Evolutionary conservation across 2,888 invertebrate genomes (phyloP).

Genomic region (Drosophila demipolita): DNA sequence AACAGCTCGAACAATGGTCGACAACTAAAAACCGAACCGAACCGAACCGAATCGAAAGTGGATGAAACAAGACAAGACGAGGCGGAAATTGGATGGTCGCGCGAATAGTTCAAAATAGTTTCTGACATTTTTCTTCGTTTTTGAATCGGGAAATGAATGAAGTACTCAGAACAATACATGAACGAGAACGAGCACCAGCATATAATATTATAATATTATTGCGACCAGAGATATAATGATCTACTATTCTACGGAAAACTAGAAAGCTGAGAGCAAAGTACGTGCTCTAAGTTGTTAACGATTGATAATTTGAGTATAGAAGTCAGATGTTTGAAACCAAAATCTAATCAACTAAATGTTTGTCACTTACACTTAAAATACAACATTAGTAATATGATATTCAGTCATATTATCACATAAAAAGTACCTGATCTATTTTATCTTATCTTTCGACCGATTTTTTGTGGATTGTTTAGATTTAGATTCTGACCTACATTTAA

Average conservation of each 20-base stretch:
- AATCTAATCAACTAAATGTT: not conserved
- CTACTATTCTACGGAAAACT: not conserved
- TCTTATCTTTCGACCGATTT: not conserved
- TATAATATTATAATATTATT: not conserved
- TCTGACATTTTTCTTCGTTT: not conserved
- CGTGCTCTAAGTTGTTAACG: slow-evolving; percentile 3
- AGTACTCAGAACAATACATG: not conserved
- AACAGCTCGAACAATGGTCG: slow-evolving; percentile 2
- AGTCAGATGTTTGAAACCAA: not conserved
- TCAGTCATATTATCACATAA: not conserved
- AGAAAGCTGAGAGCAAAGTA: not conserved
- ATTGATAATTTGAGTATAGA: not conserved
- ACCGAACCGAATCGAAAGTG: not conserved
- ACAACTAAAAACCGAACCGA: slow-evolving; percentile 20
- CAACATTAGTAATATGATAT: not conserved
- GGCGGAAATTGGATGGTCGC: slow-evolving; percentile 20
- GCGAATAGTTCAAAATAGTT: slow-evolving; percentile 7
- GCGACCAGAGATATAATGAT: slow-evolving; percentile 1
- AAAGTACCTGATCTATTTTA: not conserved
- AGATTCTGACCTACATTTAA: too few species aligned
- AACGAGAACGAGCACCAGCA: not conserved
- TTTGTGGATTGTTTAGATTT: not conserved
- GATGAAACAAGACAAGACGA: not conserved
- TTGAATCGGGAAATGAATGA: slow-evolving; percentile 16
- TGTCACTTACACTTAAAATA: not conserved